Conservation (phyloP, 2,888 invertebrate species). For the Poecilobothrus nobilitatus region DNA sequence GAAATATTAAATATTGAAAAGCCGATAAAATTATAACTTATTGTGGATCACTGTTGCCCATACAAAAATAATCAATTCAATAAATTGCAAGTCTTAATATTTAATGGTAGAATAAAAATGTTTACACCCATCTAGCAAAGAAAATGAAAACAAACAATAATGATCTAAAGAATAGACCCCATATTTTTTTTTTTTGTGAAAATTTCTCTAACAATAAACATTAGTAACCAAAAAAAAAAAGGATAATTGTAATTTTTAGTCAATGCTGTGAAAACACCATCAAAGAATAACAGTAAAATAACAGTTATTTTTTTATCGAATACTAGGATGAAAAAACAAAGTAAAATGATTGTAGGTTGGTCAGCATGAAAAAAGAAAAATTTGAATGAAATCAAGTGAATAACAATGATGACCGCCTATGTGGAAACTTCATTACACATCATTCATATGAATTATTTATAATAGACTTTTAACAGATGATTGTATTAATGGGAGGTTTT, state of each 20-base stretch:
- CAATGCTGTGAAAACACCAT: background rate
- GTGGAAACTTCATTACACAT: background rate
- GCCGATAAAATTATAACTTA: too few species aligned
- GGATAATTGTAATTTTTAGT: background rate
- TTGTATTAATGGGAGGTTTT: background rate
- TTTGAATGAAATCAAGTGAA: background rate
- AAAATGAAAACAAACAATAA: background rate
- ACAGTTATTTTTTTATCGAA: background rate
- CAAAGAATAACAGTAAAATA: background rate
- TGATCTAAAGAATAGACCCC: background rate
- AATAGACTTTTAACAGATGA: constrained; percentile 1
- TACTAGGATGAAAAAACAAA: background rate
- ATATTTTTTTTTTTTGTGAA: background rate
- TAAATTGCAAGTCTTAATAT: constrained; percentile 4
- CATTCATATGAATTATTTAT: background rate
- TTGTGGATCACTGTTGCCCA: too few species aligned
- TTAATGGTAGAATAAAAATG: background rate
- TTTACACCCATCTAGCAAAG: background rate
- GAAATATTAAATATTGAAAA: too few species aligned
- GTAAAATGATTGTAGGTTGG: background rate
- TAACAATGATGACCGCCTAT: background rate
- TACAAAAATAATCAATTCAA: too few species aligned
- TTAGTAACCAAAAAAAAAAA: background rate
- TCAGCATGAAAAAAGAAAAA: background rate
- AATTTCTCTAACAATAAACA: background rate